A percentile compares a stretch with the other conserved stretches of the same genome.
Conservation (phyloP, 2,888 invertebrate species). For the Pterostichus madidus region DNA sequence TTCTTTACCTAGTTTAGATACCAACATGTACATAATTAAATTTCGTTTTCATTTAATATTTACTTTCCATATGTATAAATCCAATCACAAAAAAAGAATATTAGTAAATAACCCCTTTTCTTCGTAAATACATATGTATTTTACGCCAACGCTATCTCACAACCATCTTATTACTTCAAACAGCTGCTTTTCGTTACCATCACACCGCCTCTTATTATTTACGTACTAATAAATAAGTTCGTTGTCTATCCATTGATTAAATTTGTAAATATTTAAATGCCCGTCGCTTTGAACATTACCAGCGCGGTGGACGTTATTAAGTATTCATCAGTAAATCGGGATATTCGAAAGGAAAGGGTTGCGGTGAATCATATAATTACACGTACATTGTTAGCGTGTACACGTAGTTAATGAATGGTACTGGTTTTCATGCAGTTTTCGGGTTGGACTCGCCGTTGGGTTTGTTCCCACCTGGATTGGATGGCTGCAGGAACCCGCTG, state of each 20-base stretch:
- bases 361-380: conserved; percentile 16
- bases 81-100: not conserved
- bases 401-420: not conserved
- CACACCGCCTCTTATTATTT: not conserved
- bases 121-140: not conserved
- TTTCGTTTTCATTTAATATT: too few species aligned
- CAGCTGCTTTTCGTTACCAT: too few species aligned
- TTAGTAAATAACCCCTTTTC: not conserved
- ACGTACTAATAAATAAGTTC: not conserved
- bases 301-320: not conserved
- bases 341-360: conserved; percentile 13
- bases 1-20: too few species aligned
- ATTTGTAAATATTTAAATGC: conserved; percentile 52
- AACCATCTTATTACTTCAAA: too few species aligned
- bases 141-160: too few species aligned
- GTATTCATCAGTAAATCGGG: conserved; percentile 10
- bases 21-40: too few species aligned
- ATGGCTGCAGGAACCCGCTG: conserved; percentile 86
- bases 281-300: conserved; percentile 14
- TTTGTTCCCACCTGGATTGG: conserved; percentile 87
- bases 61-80: too few species aligned
- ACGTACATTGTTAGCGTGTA: not conserved
- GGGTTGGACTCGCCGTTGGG: conserved; percentile 87
- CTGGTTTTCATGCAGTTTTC: conserved; percentile 81
- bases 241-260: conserved; percentile 55